phyloP scores from a whole-genome alignment of 1,140 invertebrate species.

The Bombus consobrinus region DNA sequence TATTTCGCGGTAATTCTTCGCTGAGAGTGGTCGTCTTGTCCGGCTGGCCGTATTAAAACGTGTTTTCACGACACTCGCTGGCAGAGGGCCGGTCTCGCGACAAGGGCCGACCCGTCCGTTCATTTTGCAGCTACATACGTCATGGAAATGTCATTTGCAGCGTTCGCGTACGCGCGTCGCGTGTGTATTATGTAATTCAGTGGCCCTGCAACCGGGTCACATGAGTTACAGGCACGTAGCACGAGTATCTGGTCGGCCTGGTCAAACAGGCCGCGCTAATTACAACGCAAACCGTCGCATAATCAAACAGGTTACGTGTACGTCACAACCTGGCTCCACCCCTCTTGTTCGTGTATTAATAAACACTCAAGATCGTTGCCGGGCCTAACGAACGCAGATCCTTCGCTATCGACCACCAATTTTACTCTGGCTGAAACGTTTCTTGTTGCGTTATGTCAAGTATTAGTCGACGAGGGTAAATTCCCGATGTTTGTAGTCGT shows the following conservation, averaged over 20 bases:
- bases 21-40: too few relatives aligned
- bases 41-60: constrained; percentile 12
- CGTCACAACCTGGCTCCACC: background rate
- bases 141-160: constrained; percentile 68
- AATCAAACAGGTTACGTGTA: constrained; percentile 63
- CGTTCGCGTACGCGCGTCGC: constrained; percentile 37
- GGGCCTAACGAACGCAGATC: background rate
- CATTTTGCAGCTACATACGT: constrained; percentile 47
- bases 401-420: too few relatives aligned
- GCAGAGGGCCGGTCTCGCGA: background rate
- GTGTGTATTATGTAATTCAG: constrained; percentile 68
- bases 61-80: background rate
- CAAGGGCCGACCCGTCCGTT: background rate
- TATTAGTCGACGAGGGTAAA: background rate
- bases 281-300: constrained; percentile 66
- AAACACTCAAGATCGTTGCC: constrained; percentile 59
- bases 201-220: constrained; percentile 63
- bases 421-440: background rate
- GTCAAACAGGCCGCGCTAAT: constrained; percentile 65
- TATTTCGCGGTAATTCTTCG: too few relatives aligned
- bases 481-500: background rate
- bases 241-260: constrained; percentile 61
- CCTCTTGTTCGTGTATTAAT: constrained; percentile 53
- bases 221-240: constrained; percentile 65
- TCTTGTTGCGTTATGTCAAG: background rate